Conservation (phyloP, 2,113 vertebrate species). For the Eclectus roratus region DNA sequence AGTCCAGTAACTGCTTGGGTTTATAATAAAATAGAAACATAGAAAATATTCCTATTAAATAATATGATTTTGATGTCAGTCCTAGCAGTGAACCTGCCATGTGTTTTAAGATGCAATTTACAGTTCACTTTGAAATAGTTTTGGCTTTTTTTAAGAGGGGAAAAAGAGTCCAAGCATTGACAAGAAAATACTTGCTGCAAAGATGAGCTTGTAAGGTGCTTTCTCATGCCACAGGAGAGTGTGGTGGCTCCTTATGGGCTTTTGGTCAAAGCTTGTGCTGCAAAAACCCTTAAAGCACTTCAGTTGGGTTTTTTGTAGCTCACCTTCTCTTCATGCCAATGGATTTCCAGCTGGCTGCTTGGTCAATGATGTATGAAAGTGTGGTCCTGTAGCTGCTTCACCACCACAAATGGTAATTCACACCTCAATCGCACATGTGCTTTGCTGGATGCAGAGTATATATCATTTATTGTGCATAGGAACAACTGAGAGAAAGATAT, state of each 20-base stretch:
- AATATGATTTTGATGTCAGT: neutral
- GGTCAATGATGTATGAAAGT: neutral
- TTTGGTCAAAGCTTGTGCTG: neutral
- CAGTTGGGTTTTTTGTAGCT: neutral
- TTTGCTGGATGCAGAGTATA: neutral
- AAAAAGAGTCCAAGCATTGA: neutral
- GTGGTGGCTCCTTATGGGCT: rapidly evolving
- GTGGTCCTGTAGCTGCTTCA: neutral
- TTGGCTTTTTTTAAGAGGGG: neutral
- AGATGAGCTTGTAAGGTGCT: neutral
- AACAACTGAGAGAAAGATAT: neutral
- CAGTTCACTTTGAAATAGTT: neutral
- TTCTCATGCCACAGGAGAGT: rapidly evolving
- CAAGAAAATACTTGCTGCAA: neutral
- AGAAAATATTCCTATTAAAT: neutral
- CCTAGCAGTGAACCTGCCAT: neutral
- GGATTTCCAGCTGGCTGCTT: neutral
- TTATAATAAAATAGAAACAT: neutral
- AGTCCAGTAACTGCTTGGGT: neutral
- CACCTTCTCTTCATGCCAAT: neutral
- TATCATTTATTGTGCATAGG: neutral
- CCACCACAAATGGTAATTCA: neutral
- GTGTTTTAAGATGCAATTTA: neutral
- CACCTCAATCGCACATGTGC: rapidly evolving
- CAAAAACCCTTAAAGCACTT: neutral